Conservation (phyloP, 2,113 vertebrate species). For the Galeopterus variegatus region DNA sequence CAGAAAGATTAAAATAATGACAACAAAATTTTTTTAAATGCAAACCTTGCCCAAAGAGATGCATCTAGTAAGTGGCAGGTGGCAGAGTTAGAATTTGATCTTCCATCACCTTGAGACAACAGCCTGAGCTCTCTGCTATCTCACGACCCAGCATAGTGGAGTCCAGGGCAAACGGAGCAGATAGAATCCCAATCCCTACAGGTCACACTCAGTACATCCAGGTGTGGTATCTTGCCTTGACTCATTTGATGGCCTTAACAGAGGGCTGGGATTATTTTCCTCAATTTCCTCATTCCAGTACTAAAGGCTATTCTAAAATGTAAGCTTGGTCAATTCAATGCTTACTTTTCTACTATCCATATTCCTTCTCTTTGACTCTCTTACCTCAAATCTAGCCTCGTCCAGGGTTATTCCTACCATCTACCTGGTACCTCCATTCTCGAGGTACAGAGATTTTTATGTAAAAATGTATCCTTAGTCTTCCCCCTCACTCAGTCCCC, state of each 20-base stretch:
- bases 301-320: neutral
- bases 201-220: fast-evolving
- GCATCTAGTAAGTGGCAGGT: neutral
- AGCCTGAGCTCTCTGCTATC: too few relatives aligned
- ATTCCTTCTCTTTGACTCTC: neutral
- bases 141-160: fast-evolving
- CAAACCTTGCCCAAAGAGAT: neutral
- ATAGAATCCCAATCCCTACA: fast-evolving
- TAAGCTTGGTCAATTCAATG: too few relatives aligned
- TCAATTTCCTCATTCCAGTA: neutral
- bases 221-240: neutral
- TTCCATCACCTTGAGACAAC: fast-evolving
- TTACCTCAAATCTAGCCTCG: neutral
- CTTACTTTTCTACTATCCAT: neutral
- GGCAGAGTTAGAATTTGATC: neutral
- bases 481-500: fast-evolving
- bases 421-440: neutral
- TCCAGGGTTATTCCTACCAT: neutral
- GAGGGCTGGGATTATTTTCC: neutral
- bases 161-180: neutral
- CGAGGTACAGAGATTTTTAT: neutral
- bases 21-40: neutral
- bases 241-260: neutral
- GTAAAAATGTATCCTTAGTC: neutral
- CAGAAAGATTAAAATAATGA: neutral